phyloP scores from a whole-genome alignment of 2,888 invertebrate genomes.

The Pollenia griseotomentosa region DNA sequence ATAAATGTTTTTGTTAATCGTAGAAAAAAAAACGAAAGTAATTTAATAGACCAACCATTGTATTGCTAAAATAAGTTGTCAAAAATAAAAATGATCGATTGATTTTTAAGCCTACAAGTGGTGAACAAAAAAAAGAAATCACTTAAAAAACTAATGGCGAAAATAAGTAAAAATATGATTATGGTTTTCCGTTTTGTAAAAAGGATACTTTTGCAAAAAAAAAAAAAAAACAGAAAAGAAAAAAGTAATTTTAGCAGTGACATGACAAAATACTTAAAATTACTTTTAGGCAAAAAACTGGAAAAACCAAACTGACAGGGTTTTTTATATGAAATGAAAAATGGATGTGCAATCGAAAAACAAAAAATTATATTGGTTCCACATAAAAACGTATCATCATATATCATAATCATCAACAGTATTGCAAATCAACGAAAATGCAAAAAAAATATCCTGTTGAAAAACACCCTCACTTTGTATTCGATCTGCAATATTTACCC shows the following conservation, averaged over 20 bases:
- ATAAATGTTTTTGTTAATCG: constrained; percentile 31
- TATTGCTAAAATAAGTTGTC: constrained; percentile 65
- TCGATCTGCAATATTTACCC: constrained; percentile 57
- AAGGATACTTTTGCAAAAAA: constrained; percentile 50
- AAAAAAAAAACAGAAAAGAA: constrained; percentile 18
- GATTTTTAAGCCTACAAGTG: constrained; percentile 70
- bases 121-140: constrained; percentile 77
- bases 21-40: constrained; percentile 34
- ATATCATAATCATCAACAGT: constrained; percentile 70
- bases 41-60: constrained; percentile 56
- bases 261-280: constrained; percentile 72
- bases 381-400: constrained; percentile 68
- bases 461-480: constrained; percentile 61
- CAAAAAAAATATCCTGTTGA: neutral
- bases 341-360: constrained; percentile 56
- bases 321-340: constrained; percentile 69
- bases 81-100: constrained; percentile 74
- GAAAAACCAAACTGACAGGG: constrained; percentile 41
- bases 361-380: constrained; percentile 54
- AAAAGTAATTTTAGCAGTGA: constrained; percentile 66
- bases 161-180: constrained; percentile 53
- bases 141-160: constrained; percentile 79
- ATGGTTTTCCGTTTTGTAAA: constrained; percentile 62
- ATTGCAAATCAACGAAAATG: constrained; percentile 35
- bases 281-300: constrained; percentile 60